Percentiles rank a stretch among this genome's conserved stretches.
These are phyloP conservation scores for Balaeniceps rex DNA, from an alignment of 2,113 vertebrate genomes.

Conservation along the genomic window DNA sequence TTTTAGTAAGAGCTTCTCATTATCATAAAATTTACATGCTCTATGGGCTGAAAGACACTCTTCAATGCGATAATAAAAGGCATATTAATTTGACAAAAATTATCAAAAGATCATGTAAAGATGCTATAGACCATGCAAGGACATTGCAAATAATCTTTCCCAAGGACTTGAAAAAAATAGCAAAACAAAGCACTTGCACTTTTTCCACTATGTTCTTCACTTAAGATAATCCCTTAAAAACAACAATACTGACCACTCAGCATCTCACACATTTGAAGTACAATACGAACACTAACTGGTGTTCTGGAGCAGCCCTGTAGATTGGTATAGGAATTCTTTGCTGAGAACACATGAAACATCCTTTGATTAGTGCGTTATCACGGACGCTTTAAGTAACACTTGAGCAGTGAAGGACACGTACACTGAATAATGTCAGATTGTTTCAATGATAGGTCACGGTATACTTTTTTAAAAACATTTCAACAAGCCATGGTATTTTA, in stretches of 20 bases:
- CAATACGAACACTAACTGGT: neutral
- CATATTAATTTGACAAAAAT: slow-evolving; percentile 18
- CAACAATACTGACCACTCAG: neutral
- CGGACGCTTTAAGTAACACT: neutral
- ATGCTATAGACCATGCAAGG: neutral
- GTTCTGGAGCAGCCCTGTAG: neutral
- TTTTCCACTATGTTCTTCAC: neutral
- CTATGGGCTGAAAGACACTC: slow-evolving; percentile 10
- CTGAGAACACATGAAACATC: neutral
- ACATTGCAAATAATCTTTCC: neutral
- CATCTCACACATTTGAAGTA: neutral
- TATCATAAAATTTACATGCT: slow-evolving; percentile 56
- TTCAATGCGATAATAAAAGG: slow-evolving; percentile 35
- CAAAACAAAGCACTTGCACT: neutral
- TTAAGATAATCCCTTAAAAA: neutral
- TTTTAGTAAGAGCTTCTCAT: slow-evolving; percentile 25
- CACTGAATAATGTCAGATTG: neutral
- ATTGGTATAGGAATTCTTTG: neutral
- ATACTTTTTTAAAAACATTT: neutral
- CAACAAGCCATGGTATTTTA: neutral
- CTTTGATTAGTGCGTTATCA: neutral
- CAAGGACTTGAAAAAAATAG: neutral
- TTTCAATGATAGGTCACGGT: neutral
- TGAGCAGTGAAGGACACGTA: neutral
- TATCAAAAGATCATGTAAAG: neutral